Evolutionary conservation across 2,888 invertebrate genomes (phyloP), one percentile per base, ranked within the genome.

Genomic region (Apeira syringaria): DNA sequence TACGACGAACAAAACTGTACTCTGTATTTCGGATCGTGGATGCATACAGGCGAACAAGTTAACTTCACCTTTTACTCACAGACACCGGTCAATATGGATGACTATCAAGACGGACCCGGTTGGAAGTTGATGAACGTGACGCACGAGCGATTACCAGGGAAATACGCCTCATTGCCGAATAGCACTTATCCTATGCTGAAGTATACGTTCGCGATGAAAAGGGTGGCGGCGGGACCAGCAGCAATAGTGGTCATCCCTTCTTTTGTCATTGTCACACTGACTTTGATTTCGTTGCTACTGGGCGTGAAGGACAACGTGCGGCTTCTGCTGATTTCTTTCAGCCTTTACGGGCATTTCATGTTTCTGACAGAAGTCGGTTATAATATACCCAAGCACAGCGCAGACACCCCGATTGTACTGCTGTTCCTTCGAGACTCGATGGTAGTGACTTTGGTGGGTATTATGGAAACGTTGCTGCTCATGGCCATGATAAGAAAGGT

Each of bases 1-100:
- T 94, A 91, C 57, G 94, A 94, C 62, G 65, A 64, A 7, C 94
- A 94, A 69, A 92, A 91, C 44, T 95, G 95, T 66, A 84, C 90
- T 0, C 53, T 94, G 18, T 88, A 84, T 22, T 91, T 94, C 50
- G 94, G 94, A 6, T 93, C 94, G 0, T 94, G 94, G 94, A 87
- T 91, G 61, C 91, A 93, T 55, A 90, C 90, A 2, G 93, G 92
- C 0, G 92, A 93, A 71, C 93, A 94, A 65, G 74, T 94, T 0
- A 90, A 92, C 59, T 90, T 85, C 37, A 84, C 75, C 37, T 91
- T 73, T 53, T 80, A 74, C 53, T 40, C 61, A 8, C 60, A 37
- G 22, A 53, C 66, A 1, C 75, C 92, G 51, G 70, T 91, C 3
- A 64, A 76, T 1, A 60, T 82, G 39, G 80, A 83, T 0, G 91